Evolutionary conservation across 2,888 invertebrate genomes (phyloP), one percentile per base, ranked within the genome.

Genomic region (Didymodactylos carnosus): DNA sequence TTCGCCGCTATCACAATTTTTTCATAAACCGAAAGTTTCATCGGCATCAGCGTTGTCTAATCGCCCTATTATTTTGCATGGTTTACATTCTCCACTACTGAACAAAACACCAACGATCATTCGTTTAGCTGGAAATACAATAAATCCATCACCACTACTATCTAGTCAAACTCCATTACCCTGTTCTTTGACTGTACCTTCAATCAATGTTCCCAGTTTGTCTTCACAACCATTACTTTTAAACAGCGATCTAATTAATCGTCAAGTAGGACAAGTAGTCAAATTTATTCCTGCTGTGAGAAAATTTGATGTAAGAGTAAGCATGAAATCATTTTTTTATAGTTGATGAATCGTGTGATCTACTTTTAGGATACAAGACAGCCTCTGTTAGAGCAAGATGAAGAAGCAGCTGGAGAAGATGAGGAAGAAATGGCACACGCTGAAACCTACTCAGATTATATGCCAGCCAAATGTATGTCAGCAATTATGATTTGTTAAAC

Each of bases 381-480:
- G n/a, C n/a, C n/a, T n/a, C n/a, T n/a, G n/a, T n/a, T 35, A 29
- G 74, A 74, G 27, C 71, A 39, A 35, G 71, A 71, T 46, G 62
- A 71, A 14, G 53, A 71, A 46, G 62, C 71, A 40, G 69, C 69
- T 27, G 41, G 25, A 19, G 72, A 72, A 69, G 72, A 72, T 11
- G 72, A 72, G 35, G 72, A 72, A 41, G 72, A 72, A 23, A 27
- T 72, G 25, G 95, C 94, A 19, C 93, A 95, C 25, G 94, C 95
- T 0, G 98, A 98, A 84, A 98, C 97, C 0, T 98, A 97, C 81
- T 90, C 94, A 10, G 94, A 97, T 80, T 99, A 98, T 82, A 93
- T 92, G 91, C 98, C 98, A 1, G 87, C 91, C 1, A 98, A 98
- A 87, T 86, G 91, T 91, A 86, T 85, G 86, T 77, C 51, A 77